These are phyloP conservation scores for Brachyptera risi DNA, from an alignment of 2,888 invertebrate species.

Conservation along the genomic window DNA sequence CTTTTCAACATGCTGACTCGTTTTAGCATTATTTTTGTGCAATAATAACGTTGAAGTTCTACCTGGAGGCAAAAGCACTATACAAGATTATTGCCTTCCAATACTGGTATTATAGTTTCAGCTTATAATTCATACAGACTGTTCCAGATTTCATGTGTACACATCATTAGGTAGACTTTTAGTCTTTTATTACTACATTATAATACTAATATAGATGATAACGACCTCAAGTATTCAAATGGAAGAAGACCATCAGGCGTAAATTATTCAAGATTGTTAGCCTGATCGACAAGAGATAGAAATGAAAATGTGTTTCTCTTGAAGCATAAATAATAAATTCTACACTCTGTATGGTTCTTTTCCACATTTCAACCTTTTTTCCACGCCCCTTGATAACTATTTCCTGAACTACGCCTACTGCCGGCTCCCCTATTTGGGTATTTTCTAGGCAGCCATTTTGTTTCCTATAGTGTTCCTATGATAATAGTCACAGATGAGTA, in stretches of 20 bases:
- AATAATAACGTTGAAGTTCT: no score
- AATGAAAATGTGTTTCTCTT: background rate
- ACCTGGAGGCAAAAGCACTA: no score
- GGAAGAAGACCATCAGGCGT: background rate
- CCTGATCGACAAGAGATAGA: background rate
- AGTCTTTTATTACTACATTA: no score
- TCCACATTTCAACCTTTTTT: background rate
- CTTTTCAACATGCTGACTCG: no score
- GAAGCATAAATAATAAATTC: background rate
- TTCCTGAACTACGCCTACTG: constrained; percentile 4
- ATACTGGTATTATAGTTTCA: no score
- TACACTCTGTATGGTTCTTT: constrained; percentile 10
- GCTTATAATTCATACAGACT: no score
- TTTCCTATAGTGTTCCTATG: background rate
- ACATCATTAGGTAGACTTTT: no score
- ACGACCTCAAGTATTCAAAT: no score
- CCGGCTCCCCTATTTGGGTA: constrained; percentile 13
- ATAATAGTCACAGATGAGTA: constrained; percentile 6
- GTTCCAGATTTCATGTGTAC: no score
- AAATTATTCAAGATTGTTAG: background rate
- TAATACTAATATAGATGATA: no score
- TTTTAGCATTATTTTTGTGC: no score
- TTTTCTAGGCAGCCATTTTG: constrained; percentile 20
- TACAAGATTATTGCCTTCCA: no score
- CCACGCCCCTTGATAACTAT: constrained; percentile 2